Percentiles rank a stretch among this genome's conserved stretches.
Evolutionary conservation across 2,888 invertebrate genomes (phyloP).

Genomic region (Calliphora vomitoria): DNA sequence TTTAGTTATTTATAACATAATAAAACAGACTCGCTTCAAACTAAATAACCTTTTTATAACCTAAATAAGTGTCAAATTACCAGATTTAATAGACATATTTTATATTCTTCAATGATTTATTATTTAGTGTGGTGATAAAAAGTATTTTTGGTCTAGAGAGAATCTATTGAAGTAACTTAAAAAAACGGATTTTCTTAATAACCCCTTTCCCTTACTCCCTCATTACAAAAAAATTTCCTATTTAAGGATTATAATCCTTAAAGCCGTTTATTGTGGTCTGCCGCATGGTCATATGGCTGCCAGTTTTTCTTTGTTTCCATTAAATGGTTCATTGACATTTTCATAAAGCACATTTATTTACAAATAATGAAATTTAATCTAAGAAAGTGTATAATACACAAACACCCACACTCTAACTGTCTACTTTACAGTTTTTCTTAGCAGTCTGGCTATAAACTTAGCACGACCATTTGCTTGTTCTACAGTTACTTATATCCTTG

Average conservation of each 20-base stretch:
- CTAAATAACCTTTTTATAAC: background rate
- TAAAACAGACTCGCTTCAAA: too few relatives aligned
- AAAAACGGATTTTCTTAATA: too few relatives aligned
- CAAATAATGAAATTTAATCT: conserved; percentile 36
- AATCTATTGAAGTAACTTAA: background rate
- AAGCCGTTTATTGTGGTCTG: background rate
- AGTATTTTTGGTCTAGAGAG: background rate
- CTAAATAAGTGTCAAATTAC: conserved; percentile 5
- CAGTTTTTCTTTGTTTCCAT: background rate
- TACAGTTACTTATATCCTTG: background rate
- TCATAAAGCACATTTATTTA: background rate
- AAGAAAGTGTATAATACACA: background rate
- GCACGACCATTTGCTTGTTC: background rate
- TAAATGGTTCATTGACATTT: conserved; percentile 38
- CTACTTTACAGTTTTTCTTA: background rate
- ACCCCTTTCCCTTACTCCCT: too few relatives aligned
- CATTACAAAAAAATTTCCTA: background rate
- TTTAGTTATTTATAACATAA: too few relatives aligned
- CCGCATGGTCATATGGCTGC: background rate
- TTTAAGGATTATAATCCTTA: background rate
- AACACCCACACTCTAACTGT: background rate
- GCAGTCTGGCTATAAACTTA: background rate
- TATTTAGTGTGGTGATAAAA: background rate
- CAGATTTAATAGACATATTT: background rate
- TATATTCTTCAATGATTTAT: background rate